Evolutionary conservation across 2,797 vertebrate species (phyloP).

Genomic region (Rhinogobio ventralis): DNA sequence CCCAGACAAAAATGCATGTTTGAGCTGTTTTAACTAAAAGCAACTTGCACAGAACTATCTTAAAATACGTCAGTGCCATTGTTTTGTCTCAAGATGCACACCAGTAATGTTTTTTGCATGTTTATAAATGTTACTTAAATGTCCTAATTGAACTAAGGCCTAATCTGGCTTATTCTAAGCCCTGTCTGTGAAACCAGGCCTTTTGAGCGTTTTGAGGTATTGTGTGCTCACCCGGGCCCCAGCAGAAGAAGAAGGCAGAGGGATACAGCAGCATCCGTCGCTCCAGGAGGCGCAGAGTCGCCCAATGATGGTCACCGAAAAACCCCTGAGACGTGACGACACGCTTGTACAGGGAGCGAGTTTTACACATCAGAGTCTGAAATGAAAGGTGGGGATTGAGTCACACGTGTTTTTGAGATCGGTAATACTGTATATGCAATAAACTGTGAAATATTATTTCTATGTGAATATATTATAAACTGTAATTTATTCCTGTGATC

Average conservation of each 20-base stretch:
- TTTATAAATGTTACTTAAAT: too few relatives aligned
- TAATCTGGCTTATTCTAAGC: too few relatives aligned
- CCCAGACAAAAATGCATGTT: too few relatives aligned
- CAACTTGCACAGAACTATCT: too few relatives aligned
- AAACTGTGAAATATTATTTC: neutral
- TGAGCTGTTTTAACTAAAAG: too few relatives aligned
- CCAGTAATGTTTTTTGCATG: too few relatives aligned
- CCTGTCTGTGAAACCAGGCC: too few relatives aligned
- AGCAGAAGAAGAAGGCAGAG: constrained; percentile 83
- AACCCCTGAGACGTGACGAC: constrained; percentile 82
- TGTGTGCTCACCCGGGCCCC: constrained; percentile 83
- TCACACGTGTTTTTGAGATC: neutral
- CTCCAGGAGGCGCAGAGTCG: constrained; percentile 79
- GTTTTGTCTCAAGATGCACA: too few relatives aligned
- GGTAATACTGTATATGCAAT: neutral
- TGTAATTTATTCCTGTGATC: too few relatives aligned
- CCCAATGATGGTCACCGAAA: constrained; percentile 85
- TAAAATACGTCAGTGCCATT: too few relatives aligned
- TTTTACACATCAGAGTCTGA: constrained; percentile 82
- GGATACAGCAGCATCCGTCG: constrained; percentile 85
- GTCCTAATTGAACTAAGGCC: too few relatives aligned
- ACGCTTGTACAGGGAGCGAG: constrained; percentile 80
- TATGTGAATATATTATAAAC: too few relatives aligned
- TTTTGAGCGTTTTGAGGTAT: neutral
- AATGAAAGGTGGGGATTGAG: neutral